Conservation (phyloP, 2,797 vertebrate species). For the Neoniphon sammara region DNA sequence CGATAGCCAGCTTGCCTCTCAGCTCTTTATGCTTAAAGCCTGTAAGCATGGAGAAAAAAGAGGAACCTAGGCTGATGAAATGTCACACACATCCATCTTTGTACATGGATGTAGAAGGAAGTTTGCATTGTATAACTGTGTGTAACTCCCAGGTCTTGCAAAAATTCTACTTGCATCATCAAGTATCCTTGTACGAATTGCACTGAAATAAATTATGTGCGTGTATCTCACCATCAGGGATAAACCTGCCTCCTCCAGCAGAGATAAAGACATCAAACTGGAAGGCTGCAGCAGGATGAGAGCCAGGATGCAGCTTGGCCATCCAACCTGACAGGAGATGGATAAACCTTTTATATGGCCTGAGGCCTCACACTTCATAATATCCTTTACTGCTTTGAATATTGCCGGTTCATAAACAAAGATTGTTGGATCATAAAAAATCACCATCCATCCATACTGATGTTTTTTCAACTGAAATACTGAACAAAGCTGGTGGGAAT, state of each 20-base stretch:
- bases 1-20: conserved; percentile 93
- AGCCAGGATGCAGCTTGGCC: conserved; percentile 83
- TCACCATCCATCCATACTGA: no score
- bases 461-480: background rate
- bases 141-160: conserved; percentile 11
- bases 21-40: conserved; percentile 92
- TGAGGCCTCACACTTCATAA: background rate
- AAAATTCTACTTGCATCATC: background rate
- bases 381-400: background rate
- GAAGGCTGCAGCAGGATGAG: conserved; percentile 82
- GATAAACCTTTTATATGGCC: conserved; percentile 2
- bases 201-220: background rate
- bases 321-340: conserved; percentile 82
- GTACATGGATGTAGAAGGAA: background rate
- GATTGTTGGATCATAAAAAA: background rate
- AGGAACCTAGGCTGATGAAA: conserved; percentile 14
- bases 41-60: conserved; percentile 54
- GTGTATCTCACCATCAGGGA: conserved; percentile 89
- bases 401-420: background rate
- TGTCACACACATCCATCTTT: background rate
- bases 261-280: conserved; percentile 94
- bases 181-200: background rate
- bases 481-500: background rate
- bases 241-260: conserved; percentile 90
- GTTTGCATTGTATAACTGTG: background rate